phyloP scores from a whole-genome alignment of 2,113 vertebrate genomes.

The Gobiocypris rarus region DNA sequence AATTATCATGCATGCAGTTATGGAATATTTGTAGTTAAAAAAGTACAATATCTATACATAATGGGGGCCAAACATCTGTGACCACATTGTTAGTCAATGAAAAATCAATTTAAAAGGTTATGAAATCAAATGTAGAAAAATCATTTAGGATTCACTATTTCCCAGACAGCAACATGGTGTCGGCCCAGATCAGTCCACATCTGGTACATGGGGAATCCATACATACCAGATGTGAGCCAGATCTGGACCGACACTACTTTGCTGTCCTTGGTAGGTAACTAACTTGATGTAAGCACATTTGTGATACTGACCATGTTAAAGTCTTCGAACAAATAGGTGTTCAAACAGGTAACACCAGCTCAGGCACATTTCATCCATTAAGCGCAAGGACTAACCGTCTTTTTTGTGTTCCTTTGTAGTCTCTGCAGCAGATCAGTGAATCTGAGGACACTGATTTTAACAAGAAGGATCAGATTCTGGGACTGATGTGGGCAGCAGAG shows the following conservation, averaged over 20 bases:
- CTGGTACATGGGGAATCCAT: too few relatives aligned
- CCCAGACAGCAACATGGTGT: too few relatives aligned
- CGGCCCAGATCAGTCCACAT: too few relatives aligned
- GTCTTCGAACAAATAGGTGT: not conserved
- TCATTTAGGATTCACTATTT: too few relatives aligned
- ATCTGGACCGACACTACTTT: too few relatives aligned
- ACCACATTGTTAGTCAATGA: not conserved
- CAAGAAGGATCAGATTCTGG: constrained; percentile 69
- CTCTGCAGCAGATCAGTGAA: constrained; percentile 50
- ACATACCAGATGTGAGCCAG: too few relatives aligned
- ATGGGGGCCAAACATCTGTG: not conserved
- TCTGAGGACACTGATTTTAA: constrained; percentile 58
- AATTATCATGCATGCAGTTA: not conserved
- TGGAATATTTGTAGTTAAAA: not conserved
- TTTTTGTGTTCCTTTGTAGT: constrained; percentile 53
- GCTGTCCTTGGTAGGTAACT: too few relatives aligned
- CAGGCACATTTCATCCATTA: not conserved
- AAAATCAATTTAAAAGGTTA: too few relatives aligned
- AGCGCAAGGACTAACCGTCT: not conserved
- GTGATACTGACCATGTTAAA: not conserved
- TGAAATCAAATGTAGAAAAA: too few relatives aligned
- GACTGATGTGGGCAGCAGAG: constrained; percentile 66
- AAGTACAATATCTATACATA: not conserved
- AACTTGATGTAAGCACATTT: not conserved
- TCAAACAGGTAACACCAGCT: not conserved